Conservation (phyloP, 2,113 vertebrate species). For the Apaloderma vittatum region DNA sequence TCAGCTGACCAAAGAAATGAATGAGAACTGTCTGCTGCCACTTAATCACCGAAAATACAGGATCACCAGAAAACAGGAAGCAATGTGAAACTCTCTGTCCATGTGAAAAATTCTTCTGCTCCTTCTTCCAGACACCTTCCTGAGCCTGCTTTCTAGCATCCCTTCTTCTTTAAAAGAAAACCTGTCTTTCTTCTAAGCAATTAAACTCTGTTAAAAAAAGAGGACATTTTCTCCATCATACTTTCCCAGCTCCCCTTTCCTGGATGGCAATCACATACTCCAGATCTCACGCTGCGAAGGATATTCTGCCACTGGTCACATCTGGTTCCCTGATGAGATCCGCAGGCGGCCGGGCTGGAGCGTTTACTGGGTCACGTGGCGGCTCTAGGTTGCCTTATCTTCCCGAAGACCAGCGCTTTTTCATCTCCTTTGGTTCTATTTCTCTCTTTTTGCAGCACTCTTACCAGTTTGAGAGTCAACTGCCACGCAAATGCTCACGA, state of each 20-base stretch:
- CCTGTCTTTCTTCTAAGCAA: slow-evolving; percentile 15
- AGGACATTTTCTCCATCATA: slow-evolving; percentile 60
- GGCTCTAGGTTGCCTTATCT: slow-evolving; percentile 35
- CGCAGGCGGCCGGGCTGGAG: slow-evolving; percentile 52
- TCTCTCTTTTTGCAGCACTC: background rate
- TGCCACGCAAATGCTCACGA: slow-evolving; percentile 33
- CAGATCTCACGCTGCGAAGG: slow-evolving; percentile 21
- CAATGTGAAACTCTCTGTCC: background rate
- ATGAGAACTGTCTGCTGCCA: background rate
- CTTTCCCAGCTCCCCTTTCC: slow-evolving; percentile 69
- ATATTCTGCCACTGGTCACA: slow-evolving; percentile 70
- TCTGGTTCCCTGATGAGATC: slow-evolving; percentile 75
- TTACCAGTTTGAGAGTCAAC: slow-evolving; percentile 33
- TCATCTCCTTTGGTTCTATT: background rate
- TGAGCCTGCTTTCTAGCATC: slow-evolving; percentile 19
- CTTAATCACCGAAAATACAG: background rate
- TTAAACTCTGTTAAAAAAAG: slow-evolving; percentile 2
- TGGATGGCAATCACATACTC: slow-evolving; percentile 45
- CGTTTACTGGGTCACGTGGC: background rate
- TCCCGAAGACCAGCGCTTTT: background rate
- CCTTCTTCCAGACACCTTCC: slow-evolving; percentile 34
- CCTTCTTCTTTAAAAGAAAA: slow-evolving; percentile 40
- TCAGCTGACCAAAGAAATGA: background rate
- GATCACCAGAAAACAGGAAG: background rate
- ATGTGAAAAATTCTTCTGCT: background rate